A percentile compares a stretch with the other conserved stretches of the same genome.
These are phyloP conservation scores for Colletes latitarsis DNA, from an alignment of 1,140 invertebrate species.

Conservation along the genomic window DNA sequence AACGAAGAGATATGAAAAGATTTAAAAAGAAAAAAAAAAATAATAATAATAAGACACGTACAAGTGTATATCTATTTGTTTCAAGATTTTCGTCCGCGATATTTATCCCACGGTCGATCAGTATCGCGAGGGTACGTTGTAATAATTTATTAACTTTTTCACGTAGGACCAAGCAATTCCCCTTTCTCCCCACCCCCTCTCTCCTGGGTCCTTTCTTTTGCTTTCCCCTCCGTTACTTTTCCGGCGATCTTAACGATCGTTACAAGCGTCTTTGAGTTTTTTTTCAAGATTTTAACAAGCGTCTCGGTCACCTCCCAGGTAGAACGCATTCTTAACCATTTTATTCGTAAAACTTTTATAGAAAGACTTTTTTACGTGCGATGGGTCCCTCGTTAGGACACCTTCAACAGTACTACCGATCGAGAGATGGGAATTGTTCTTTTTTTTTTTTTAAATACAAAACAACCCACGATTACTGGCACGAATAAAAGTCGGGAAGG, in stretches of 20 bases:
- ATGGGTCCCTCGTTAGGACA: no score
- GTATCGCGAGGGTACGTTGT: slow-evolving; percentile 50
- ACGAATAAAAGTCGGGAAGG: no score
- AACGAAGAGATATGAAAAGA: slow-evolving; percentile 2
- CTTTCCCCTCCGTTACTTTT: slow-evolving; percentile 2
- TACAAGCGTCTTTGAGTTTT: background rate
- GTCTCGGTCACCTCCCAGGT: slow-evolving; percentile 43
- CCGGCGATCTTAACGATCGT: slow-evolving; percentile 23
- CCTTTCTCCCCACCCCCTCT: slow-evolving; percentile 18
- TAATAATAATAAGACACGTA: background rate
- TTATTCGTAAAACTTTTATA: background rate
- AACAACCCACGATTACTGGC: no score
- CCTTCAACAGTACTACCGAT: background rate
- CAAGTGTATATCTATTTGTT: slow-evolving; percentile 44
- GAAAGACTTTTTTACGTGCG: background rate
- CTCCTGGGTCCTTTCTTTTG: background rate
- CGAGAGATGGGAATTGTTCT: slow-evolving; percentile 12
- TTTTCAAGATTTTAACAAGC: slow-evolving; percentile 3
- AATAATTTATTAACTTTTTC: slow-evolving; percentile 61
- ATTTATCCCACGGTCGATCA: slow-evolving; percentile 52
- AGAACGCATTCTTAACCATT: slow-evolving; percentile 3
- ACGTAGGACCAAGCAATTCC: slow-evolving; percentile 45
- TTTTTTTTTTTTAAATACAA: background rate
- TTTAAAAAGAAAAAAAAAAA: background rate
- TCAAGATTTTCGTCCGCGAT: slow-evolving; percentile 37